Base-by-base conservation (phyloP, 1,140 invertebrate species). In the Leguminivora glycinivorella region DNA sequence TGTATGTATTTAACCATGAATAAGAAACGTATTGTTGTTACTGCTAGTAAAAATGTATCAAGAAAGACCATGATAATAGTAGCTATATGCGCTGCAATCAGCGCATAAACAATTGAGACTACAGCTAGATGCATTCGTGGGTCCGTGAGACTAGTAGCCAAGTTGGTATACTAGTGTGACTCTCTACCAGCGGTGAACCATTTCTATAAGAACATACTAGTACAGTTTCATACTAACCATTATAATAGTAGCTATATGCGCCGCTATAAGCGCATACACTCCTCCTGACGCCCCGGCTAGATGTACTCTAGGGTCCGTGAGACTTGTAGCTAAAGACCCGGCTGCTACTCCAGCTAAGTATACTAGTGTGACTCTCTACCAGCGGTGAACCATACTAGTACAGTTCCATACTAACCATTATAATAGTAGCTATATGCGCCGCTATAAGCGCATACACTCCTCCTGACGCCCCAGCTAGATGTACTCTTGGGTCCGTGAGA, bases 391-490 rank as follows among this genome's bases (percentile, higher is more conserved):
- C 95, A 99, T 96, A n/a, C n/a, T n/a, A n/a, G n/a, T n/a, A 4
- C 3, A 31, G 29, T 31, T 4, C 17, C 40, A 43, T 56, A 78
- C 84, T 93, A 88, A 97, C 97, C 94, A 99, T 95, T 73, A 99
- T 95, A 43, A 99, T 96, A 22, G 97, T 98, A 14, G 98, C 97
- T 52, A 99, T 93, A 85, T 99, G 98, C 12, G 98, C 98, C 0
- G 98, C 96, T 22, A 99, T 97, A 5, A 99, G 81, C 5, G 98
- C 97, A 89, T 99, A 99, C 0, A 98, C 98, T 0, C 98, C 98
- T 10, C 98, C 98, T 43, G 97, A 98, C 6, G 98, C 98, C 24
- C 98, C 98, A 12, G 98, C 98, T 4, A 99, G 90, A 77, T 94
- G 98, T 1, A 97, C 96, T 52, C 89, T 85, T 0, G 97, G 97